A percentile compares a stretch with the other conserved stretches of the same genome.
Evolutionary conservation across 23 tunicate species (phyloP).

Genomic region (Styela clava): DNA sequence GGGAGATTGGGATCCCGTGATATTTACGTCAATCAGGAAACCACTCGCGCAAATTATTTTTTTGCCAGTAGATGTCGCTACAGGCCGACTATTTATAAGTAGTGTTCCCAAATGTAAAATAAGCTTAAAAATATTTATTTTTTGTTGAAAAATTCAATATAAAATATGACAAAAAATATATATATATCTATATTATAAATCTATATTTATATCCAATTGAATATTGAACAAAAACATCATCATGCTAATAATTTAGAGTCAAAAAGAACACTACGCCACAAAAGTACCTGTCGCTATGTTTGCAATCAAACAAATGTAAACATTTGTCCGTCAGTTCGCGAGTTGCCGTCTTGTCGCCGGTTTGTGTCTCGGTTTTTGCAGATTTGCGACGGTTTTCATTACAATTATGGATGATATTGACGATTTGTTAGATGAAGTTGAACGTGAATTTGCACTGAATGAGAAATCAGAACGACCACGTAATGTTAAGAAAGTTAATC

Average conservation of each 20-base stretch:
- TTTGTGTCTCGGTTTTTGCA: not conserved
- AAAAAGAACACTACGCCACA: too few relatives aligned
- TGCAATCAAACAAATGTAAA: not conserved
- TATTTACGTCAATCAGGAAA: not conserved
- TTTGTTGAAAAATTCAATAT: too few relatives aligned
- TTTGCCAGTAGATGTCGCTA: not conserved
- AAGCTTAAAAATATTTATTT: too few relatives aligned
- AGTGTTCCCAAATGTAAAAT: too few relatives aligned
- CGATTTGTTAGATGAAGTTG: slow-evolving; percentile 79
- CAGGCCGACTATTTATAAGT: too few relatives aligned
- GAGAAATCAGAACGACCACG: not conserved
- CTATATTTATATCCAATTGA: too few relatives aligned
- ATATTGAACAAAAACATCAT: too few relatives aligned
- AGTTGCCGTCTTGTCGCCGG: not conserved
- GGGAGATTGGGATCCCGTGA: not conserved
- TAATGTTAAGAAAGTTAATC: not conserved
- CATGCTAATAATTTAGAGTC: too few relatives aligned
- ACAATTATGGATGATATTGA: slow-evolving; percentile 85
- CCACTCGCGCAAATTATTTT: not conserved
- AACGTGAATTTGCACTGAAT: slow-evolving; percentile 30
- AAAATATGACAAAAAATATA: too few relatives aligned
- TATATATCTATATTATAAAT: too few relatives aligned
- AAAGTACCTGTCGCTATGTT: not conserved
- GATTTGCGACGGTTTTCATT: not conserved
- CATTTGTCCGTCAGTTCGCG: not conserved